A percentile compares a stretch with the other conserved stretches of the same genome.
Evolutionary conservation across 2,113 vertebrate genomes (phyloP).

Genomic region (Trogon surrucura): DNA sequence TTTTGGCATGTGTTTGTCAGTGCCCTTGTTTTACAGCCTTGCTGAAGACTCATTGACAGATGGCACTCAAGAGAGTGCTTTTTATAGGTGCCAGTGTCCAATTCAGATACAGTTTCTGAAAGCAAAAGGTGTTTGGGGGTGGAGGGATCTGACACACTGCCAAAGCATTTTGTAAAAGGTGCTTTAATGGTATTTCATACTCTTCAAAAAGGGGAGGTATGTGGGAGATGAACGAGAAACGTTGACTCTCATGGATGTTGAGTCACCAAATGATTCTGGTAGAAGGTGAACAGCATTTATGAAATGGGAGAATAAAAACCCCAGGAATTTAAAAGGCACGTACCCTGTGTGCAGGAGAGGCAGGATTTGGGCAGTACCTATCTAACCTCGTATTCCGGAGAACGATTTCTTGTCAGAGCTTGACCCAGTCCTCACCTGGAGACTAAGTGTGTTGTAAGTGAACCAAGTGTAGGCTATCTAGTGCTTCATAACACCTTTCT

Average conservation of each 20-base stretch:
- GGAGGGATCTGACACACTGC: slow-evolving; percentile 49
- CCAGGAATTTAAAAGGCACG: background rate
- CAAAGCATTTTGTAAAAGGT: slow-evolving; percentile 58
- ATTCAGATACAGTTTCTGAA: slow-evolving; percentile 50
- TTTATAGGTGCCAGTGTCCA: slow-evolving; percentile 65
- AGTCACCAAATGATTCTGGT: background rate
- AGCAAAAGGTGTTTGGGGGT: slow-evolving; percentile 56
- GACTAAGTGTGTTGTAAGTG: background rate
- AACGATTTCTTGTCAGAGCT: background rate
- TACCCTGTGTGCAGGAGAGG: background rate
- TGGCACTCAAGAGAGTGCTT: slow-evolving; percentile 60
- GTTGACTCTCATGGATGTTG: background rate
- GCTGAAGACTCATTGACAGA: slow-evolving; percentile 55
- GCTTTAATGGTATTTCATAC: background rate
- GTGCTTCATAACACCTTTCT: background rate
- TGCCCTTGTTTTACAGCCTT: slow-evolving; percentile 59
- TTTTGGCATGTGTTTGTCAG: slow-evolving; percentile 45
- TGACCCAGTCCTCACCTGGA: background rate
- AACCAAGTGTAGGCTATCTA: background rate
- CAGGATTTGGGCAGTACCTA: background rate
- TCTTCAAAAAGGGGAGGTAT: background rate
- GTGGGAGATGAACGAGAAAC: background rate
- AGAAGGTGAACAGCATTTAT: background rate
- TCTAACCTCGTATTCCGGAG: background rate
- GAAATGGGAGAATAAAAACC: background rate